Conservation (phyloP, 2,888 invertebrate species). For the Notodonta ziczac region DNA sequence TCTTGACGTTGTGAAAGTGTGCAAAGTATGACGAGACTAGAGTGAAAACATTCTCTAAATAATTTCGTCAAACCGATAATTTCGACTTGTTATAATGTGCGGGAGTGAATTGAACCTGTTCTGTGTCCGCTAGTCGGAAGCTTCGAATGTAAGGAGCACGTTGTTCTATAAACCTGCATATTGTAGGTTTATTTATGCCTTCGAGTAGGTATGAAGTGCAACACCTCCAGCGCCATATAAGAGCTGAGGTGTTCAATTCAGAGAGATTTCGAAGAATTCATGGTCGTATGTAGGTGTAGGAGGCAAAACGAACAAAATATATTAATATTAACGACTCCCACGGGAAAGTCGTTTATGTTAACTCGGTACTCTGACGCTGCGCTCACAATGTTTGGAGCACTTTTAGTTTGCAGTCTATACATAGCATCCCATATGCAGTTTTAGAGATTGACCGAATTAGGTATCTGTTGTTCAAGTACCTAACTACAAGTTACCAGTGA, state of each 20-base stretch:
- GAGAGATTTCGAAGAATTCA: slow-evolving; percentile 36
- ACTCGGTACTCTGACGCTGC: slow-evolving; percentile 18
- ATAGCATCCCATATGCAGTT: slow-evolving; percentile 23
- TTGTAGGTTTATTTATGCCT: slow-evolving; percentile 70
- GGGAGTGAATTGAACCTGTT: slow-evolving; percentile 64
- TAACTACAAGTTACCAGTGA: slow-evolving; percentile 17
- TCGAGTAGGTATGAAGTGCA: slow-evolving; percentile 48
- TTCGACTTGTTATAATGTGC: slow-evolving; percentile 60
- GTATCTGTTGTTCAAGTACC: slow-evolving; percentile 21
- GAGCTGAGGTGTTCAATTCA: slow-evolving; percentile 39
- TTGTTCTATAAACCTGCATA: slow-evolving; percentile 75
- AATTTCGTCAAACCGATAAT: slow-evolving; percentile 55
- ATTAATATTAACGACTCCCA: slow-evolving; percentile 29
- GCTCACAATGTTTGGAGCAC: slow-evolving; percentile 18
- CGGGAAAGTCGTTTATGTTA: slow-evolving; percentile 25
- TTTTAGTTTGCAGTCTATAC: slow-evolving; percentile 14
- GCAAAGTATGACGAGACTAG: slow-evolving; percentile 62
- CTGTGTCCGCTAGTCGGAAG: slow-evolving; percentile 63
- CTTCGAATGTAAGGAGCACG: slow-evolving; percentile 67
- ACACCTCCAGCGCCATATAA: slow-evolving; percentile 49
- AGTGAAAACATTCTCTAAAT: slow-evolving; percentile 62
- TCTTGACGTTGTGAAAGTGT: slow-evolving; percentile 76
- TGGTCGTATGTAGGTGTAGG: slow-evolving; percentile 33
- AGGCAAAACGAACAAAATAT: slow-evolving; percentile 24
- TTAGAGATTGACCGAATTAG: slow-evolving; percentile 39